Percentiles rank a stretch among this genome's conserved stretches.
phyloP scores from a whole-genome alignment of 2,888 invertebrate genomes.

The Gymnocheta viridis region DNA sequence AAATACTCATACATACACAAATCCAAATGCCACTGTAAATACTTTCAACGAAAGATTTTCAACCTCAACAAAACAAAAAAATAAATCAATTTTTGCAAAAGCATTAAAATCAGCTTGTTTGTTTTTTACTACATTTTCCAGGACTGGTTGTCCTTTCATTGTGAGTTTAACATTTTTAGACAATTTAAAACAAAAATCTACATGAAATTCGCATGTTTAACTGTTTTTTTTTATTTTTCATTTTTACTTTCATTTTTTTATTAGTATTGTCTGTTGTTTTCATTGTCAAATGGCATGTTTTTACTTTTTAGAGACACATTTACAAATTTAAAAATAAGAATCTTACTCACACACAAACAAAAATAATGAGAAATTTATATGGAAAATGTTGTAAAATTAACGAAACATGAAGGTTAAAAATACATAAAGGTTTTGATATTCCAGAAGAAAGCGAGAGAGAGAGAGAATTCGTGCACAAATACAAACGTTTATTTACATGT shows the following conservation, averaged over 20 bases:
- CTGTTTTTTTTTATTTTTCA: neutral
- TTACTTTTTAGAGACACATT: neutral
- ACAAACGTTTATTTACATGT: too few species aligned
- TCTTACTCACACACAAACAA: neutral
- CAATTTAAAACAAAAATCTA: neutral
- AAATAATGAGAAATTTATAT: conserved; percentile 25
- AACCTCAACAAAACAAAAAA: too few species aligned
- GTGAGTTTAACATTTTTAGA: neutral
- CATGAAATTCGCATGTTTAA: conserved; percentile 19
- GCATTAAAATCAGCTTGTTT: neutral
- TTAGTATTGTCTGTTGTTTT: conserved; percentile 17
- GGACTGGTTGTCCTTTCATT: neutral
- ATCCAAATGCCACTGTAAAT: neutral
- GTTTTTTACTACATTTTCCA: neutral
- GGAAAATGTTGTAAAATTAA: conserved; percentile 12
- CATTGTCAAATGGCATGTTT: conserved; percentile 41
- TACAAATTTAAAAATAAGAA: neutral
- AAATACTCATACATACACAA: neutral
- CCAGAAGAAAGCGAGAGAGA: neutral
- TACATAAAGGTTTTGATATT: neutral
- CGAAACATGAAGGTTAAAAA: conserved; percentile 22
- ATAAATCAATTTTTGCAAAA: neutral
- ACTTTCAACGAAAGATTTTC: neutral
- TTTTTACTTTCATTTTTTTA: neutral
- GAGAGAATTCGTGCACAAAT: too few species aligned